phyloP scores from a whole-genome alignment of 2,888 invertebrate genomes.

The Ctenicera cuprea region DNA sequence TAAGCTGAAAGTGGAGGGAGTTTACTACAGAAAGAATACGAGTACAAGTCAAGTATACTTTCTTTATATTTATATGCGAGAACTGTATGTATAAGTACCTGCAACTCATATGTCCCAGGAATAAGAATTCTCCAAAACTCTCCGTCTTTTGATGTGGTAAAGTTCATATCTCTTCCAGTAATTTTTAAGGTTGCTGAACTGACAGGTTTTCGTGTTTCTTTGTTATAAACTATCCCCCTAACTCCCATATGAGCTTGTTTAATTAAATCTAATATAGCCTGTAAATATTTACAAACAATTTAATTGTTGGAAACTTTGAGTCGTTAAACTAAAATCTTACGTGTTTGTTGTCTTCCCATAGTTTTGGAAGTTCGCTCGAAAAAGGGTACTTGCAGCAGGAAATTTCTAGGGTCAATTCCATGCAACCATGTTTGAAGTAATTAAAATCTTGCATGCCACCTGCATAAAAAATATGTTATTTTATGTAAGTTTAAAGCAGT shows the following conservation, averaged over 20 bases:
- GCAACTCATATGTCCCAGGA: slow-evolving; percentile 77
- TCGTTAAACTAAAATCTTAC: slow-evolving; percentile 61
- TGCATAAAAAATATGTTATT: slow-evolving; percentile 43
- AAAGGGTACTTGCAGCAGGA: slow-evolving; percentile 81
- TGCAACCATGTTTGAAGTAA: slow-evolving; percentile 79
- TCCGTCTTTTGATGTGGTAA: slow-evolving; percentile 75
- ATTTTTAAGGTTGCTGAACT: slow-evolving; percentile 74
- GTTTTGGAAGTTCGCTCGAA: slow-evolving; percentile 71
- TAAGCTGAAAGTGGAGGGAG: no score
- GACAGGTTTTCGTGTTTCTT: slow-evolving; percentile 71
- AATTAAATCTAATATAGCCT: slow-evolving; percentile 75
- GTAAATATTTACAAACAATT: slow-evolving; percentile 54
- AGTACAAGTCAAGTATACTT: no score
- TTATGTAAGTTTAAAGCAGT: no score
- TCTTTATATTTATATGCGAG: no score
- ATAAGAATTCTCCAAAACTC: slow-evolving; percentile 81
- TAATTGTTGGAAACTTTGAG: background rate
- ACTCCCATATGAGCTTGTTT: slow-evolving; percentile 77
- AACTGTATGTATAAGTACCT: no score
- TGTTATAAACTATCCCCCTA: slow-evolving; percentile 76
- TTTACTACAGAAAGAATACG: no score
- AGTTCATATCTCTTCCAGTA: slow-evolving; percentile 76
- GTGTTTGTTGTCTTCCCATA: slow-evolving; percentile 78
- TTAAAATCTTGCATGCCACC: slow-evolving; percentile 83
- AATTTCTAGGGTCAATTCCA: slow-evolving; percentile 81